Evolutionary conservation across 2,797 vertebrate species (phyloP), one percentile per base, ranked within the genome.

Genomic region (Martes flavigula): DNA sequence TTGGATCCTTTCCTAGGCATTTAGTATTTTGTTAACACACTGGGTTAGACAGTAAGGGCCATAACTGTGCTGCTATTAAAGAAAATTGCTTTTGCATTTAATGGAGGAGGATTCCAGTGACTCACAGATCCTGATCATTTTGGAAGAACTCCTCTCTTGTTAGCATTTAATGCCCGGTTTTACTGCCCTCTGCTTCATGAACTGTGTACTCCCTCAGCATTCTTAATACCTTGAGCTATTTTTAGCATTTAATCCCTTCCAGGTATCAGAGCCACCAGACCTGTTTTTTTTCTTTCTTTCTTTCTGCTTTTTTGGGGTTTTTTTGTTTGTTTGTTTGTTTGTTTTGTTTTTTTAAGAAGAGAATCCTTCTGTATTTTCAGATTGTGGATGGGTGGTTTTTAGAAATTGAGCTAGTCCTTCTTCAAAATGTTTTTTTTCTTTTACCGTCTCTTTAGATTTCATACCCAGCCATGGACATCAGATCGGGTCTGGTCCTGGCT

Each of bases 201-300:
- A 79, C 93, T 94, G 91, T 94, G 91, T 48, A 79, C 81, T 91
- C 94, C 92, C 94, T 97, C 83, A 68, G 98, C 96, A 94, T 96
- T 96, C 95, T 96, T 96, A 98, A 96, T 97, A 93, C 97, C 95
- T 96, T 66, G 73, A 97, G 91, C 97, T 98, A 96, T 98, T 98
- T 98, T 98, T 98, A 98, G 97, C 90, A 83, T 97, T 98, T 98
- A 98, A 98, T 98, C 96, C 92, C 91, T 97, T 96, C 46, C 95
- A 98, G 96, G 92, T 98, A 98, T 93, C 97, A 97, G 86, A 97
- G 95, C 96, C 93, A 95, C 98, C 96, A 97, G 68, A 91, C 96
- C 43, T 56, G 46, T 48, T 10, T 92, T 81, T 96, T 85, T 58
- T 72, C 3, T 83, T 91, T 78, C 95, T 83, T 62, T 72, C 15